Base-by-base conservation (phyloP, 2,888 invertebrate species). In the Lissonota sp. region DNA sequence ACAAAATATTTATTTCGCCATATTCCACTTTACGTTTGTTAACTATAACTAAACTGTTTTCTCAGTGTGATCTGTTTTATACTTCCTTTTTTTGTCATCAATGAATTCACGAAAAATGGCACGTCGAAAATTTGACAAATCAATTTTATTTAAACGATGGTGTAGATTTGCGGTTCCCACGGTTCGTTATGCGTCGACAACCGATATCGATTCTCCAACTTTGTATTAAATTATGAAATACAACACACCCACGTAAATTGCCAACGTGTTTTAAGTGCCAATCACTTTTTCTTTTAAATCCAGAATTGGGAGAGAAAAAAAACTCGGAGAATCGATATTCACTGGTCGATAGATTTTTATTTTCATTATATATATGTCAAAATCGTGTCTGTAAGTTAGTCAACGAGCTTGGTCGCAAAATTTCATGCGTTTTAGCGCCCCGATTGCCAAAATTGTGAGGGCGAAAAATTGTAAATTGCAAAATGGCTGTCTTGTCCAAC, bases 361-460 rank as follows among this genome's bases (percentile, higher is more conserved):
- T 58, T 66, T 79, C 37, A 83, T 77, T 42, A 72, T 70, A 58
- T 63, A 79, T 82, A 62, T n/a, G n/a, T 81, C 66, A 40, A 67
- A 73, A 80, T 83, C 79, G 74, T 79, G 71, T 79, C 63, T 75
- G 71, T 82, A 75, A 80, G 46, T 62, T 67, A 69, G 83, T 85
- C 79, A 81, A 83, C 84, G 80, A 81, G 84, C 84, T 85, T 83
- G 81, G 82, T 67, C 62, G 26, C 57, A 10, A 69, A 26, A 51
- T 74, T 55, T 55, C 60, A 12, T 37, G 26, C 12, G 14, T 39
- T 40, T 12, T 39, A 7, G 3, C 14, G 16, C 5, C 49, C 14
- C 44, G 60, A 74, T 69, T 72, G 63, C 58, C 53, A 71, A 51
- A 62, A 46, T 14, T 62, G 26, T 5, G 16, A 60, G 42, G 37